Conservation (phyloP, 2,797 vertebrate genomes). For the Morelia viridis region DNA sequence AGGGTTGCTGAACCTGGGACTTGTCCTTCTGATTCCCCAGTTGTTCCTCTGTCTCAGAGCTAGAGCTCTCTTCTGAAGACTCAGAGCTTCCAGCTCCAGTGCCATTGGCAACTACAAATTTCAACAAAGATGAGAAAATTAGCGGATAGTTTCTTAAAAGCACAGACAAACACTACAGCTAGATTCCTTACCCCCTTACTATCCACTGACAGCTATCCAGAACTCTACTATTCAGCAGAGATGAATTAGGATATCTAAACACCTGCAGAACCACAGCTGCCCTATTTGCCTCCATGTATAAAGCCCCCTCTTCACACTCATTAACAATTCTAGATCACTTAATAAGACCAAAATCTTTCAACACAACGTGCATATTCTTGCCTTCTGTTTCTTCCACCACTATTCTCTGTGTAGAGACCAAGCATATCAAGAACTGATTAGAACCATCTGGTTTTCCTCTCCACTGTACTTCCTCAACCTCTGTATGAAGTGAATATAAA, state of each 20-base stretch:
- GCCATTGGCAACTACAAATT: constrained; percentile 53
- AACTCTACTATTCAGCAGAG: not conserved
- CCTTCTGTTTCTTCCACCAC: no score
- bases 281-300: not conserved
- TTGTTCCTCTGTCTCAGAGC: constrained; percentile 51
- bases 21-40: constrained; percentile 15
- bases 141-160: not conserved
- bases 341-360: not conserved
- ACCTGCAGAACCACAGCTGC: not conserved
- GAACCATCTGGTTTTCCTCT: not conserved
- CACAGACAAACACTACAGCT: not conserved
- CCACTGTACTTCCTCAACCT: not conserved
- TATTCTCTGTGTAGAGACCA: not conserved
- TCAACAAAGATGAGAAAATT: not conserved
- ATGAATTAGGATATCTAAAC: not conserved
- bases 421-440: not conserved
- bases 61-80: constrained; percentile 49
- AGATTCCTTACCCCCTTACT: not conserved
- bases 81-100: constrained; percentile 50
- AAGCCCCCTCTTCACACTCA: not conserved
- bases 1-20: not conserved
- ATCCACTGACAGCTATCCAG: not conserved
- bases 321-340: not conserved
- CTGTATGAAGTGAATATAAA: not conserved
- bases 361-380: not conserved